Conservation (phyloP, 2,797 vertebrate species). For the Miichthys miiuy region DNA sequence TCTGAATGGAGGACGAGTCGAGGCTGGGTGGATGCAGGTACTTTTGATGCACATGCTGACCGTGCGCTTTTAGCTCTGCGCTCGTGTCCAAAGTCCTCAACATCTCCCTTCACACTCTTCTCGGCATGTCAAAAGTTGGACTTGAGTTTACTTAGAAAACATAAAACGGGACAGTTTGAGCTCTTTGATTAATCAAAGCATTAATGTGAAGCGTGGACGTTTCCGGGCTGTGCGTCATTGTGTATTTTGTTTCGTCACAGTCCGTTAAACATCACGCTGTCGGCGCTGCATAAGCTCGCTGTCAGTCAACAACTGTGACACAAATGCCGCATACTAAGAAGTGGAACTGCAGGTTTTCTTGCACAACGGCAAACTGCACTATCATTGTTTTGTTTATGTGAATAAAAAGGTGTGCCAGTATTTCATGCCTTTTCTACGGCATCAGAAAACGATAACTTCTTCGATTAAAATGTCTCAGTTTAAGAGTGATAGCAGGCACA, state of each 20-base stretch:
- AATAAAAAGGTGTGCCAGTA: background rate
- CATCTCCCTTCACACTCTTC: background rate
- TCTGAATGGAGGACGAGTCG: slow-evolving; percentile 35
- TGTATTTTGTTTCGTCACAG: slow-evolving; percentile 7
- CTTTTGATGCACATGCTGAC: slow-evolving; percentile 44
- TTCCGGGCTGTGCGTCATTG: background rate
- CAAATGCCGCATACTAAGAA: background rate
- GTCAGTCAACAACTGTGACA: background rate
- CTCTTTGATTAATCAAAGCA: slow-evolving; percentile 3
- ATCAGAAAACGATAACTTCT: background rate
- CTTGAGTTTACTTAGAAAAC: background rate
- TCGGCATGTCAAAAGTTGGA: slow-evolving; percentile 8
- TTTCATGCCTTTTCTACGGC: background rate
- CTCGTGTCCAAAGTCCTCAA: slow-evolving; percentile 18
- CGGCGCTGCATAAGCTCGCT: background rate
- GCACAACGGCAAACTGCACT: background rate
- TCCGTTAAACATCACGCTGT: background rate
- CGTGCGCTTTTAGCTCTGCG: slow-evolving; percentile 12
- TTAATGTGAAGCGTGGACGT: background rate
- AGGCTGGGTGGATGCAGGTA: slow-evolving; percentile 20
- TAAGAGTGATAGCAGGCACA: no score
- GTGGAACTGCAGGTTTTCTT: background rate
- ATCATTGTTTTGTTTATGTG: background rate
- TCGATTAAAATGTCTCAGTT: no score
- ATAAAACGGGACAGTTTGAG: background rate